These are phyloP conservation scores for Ellobius talpinus DNA, from an alignment of 2,113 vertebrate species.

Conservation along the genomic window DNA sequence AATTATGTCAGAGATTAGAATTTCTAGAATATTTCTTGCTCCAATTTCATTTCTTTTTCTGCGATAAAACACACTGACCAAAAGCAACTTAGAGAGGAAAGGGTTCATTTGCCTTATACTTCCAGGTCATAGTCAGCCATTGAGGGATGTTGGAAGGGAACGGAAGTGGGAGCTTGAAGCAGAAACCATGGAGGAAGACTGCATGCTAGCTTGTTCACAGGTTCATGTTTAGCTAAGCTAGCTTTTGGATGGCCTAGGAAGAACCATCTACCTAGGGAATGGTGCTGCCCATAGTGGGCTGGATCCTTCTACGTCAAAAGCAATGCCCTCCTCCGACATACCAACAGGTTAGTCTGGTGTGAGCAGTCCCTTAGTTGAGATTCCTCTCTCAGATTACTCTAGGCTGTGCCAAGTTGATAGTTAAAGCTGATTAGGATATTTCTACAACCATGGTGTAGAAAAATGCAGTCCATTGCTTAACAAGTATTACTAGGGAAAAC, in stretches of 20 bases:
- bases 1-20: conserved; percentile 4
- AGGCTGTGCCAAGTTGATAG: not conserved
- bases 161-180: not conserved
- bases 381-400: not conserved
- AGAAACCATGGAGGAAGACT: not conserved
- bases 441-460: not conserved
- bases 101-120: not conserved
- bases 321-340: fast-evolving
- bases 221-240: not conserved
- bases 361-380: not conserved
- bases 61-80: not conserved
- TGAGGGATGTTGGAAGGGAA: not conserved
- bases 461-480: conserved; percentile 13
- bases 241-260: not conserved
- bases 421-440: not conserved
- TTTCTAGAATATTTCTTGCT: not conserved
- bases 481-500: not conserved
- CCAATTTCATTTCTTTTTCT: not conserved
- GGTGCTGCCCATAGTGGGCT: not conserved
- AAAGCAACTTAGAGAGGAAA: not conserved
- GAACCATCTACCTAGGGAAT: not conserved
- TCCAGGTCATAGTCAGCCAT: not conserved
- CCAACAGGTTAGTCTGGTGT: not conserved
- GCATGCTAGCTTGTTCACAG: too few relatives aligned
- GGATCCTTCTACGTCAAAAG: not conserved